Percentiles rank a stretch among this genome's conserved stretches.
Evolutionary conservation across 2,888 invertebrate genomes (phyloP).

Genomic region (Scrobipalpa costella): DNA sequence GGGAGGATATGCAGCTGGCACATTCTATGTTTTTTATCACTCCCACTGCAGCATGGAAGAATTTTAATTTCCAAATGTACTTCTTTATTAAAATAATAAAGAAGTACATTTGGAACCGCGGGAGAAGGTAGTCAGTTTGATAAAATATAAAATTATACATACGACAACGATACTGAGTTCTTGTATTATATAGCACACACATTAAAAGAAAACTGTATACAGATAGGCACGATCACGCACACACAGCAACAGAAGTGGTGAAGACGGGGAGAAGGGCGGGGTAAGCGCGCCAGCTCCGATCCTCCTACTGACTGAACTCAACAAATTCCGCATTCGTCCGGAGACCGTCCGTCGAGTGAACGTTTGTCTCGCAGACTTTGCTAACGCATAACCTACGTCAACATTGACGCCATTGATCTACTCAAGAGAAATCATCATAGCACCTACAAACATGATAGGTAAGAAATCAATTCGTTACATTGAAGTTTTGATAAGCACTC

Average conservation of each 20-base stretch:
- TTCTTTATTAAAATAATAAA: neutral
- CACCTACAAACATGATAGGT: slow-evolving; percentile 70
- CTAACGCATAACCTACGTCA: slow-evolving; percentile 75
- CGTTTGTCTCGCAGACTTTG: slow-evolving; percentile 49
- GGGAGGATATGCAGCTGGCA: no score
- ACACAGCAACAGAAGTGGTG: neutral
- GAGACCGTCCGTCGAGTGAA: slow-evolving; percentile 63
- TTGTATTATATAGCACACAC: slow-evolving; percentile 12
- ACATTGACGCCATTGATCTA: slow-evolving; percentile 73
- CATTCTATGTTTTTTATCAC: no score
- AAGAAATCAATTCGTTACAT: slow-evolving; percentile 40
- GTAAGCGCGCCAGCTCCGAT: slow-evolving; percentile 15
- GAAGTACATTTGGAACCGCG: neutral
- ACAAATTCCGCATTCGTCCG: slow-evolving; percentile 68
- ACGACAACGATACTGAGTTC: neutral
- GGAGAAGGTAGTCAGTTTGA: neutral
- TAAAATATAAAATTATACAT: slow-evolving; percentile 4
- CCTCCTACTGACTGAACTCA: slow-evolving; percentile 37
- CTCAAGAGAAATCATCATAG: slow-evolving; percentile 53
- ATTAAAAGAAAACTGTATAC: neutral
- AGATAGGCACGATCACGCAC: neutral
- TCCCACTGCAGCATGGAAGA: no score
- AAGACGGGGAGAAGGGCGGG: neutral
- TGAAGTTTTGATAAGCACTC: neutral
- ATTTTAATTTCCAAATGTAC: no score